Percentiles rank a stretch among this genome's conserved stretches.
phyloP scores from a whole-genome alignment of 2,113 vertebrate genomes.

The Paracanthobrama guichenoti region DNA sequence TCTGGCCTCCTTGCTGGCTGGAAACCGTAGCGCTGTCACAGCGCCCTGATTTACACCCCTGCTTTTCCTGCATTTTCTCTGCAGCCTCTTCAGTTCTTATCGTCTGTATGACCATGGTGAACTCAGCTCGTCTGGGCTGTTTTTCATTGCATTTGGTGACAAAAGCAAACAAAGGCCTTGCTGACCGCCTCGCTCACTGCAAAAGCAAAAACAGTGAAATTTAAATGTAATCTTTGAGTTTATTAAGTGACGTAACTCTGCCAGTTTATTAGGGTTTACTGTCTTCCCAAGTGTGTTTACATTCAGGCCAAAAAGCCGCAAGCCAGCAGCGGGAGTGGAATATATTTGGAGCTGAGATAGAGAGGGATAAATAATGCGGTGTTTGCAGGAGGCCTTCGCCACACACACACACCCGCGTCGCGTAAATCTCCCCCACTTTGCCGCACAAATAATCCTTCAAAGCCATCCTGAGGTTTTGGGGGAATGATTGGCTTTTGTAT shows the following conservation, averaged over 20 bases:
- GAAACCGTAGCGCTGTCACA: constrained; percentile 15
- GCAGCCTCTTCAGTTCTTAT: constrained; percentile 22
- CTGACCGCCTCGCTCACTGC: neutral
- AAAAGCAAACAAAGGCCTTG: neutral
- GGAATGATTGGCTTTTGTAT: constrained; percentile 39
- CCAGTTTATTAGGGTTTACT: neutral
- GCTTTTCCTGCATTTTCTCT: constrained; percentile 39
- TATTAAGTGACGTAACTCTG: too few relatives aligned
- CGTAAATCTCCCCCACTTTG: constrained; percentile 40
- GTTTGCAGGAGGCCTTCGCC: constrained; percentile 19
- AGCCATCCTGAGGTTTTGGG: constrained; percentile 33
- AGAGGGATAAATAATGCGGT: constrained; percentile 25
- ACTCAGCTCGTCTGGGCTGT: neutral
- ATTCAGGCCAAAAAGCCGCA: neutral
- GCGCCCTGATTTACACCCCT: constrained; percentile 41
- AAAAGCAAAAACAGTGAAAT: too few relatives aligned
- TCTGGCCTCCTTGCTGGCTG: constrained; percentile 39
- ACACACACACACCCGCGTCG: constrained; percentile 4
- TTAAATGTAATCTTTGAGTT: too few relatives aligned
- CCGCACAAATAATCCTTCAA: constrained; percentile 51
- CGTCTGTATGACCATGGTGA: neutral
- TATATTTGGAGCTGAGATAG: constrained; percentile 24
- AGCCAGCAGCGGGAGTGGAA: constrained; percentile 1
- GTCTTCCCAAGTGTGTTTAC: constrained; percentile 21
- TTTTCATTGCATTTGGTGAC: constrained; percentile 18